Evolutionary conservation across 2,888 invertebrate species (phyloP), one percentile per base, ranked within the genome.

Genomic region (Drosophila algonquin): DNA sequence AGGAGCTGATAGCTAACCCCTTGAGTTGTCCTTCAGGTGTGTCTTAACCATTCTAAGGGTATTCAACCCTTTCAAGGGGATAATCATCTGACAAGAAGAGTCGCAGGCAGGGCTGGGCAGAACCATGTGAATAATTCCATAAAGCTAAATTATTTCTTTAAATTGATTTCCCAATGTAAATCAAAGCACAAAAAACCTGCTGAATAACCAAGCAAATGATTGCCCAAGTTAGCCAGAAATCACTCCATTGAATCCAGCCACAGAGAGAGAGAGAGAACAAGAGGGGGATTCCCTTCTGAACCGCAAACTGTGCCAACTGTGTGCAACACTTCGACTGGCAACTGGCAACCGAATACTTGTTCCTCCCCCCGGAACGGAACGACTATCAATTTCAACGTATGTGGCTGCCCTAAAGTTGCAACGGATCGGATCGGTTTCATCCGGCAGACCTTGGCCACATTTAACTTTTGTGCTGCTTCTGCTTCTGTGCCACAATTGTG

Each of bases 381-480:
- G 57, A 48, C 69, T 67, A 67, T 67, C 67, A 51, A 58, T 67
- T 65, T 55, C 58, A 55, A 52, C 52, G 57, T 57, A 62, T 71
- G 73, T 73, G 82, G 77, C 82, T 67, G 67, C 75, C 81, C 81
- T 81, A 79, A 64, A 53, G 79, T 68, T 79, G 63, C 52, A 40
- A 61, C 58, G 79, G 81, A 87, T 88, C 84, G 45, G 73, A 87
- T 88, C 84, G 45, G 73, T 83, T 88, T 80, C 83, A 78, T 55
- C 46, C 57, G 56, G 67, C 76, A 83, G 83, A 83, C 83, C 83
- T 83, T 83, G 83, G 83, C 88, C 83, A 88, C 87, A 86, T 88
- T 74, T 77, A 75, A 80, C 74, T 70, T 60, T 79, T 68, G 64
- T 80, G 59, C 74, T 57, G 67, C 59, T 65, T 24, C 24, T 24